These are phyloP conservation scores for Lochmaea capreae DNA, from an alignment of 2,888 invertebrate genomes.

Conservation along the genomic window DNA sequence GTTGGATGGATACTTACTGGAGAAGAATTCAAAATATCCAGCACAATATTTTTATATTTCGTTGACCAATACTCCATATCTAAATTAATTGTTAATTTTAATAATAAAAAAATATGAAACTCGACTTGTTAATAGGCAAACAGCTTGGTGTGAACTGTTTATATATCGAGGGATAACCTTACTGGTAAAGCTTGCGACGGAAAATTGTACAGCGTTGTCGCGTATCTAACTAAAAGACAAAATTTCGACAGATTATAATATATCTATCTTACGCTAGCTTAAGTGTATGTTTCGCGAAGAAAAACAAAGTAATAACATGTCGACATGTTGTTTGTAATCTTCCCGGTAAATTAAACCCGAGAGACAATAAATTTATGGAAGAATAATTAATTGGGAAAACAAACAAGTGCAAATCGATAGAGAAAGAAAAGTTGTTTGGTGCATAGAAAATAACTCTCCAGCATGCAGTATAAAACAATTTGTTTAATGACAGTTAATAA, in stretches of 20 bases:
- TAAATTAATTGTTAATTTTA: background rate
- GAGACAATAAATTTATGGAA: constrained; percentile 11
- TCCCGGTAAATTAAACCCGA: background rate
- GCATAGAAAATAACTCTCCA: background rate
- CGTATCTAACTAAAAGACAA: background rate
- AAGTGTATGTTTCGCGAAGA: background rate
- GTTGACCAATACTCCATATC: constrained; percentile 12
- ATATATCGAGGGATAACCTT: background rate
- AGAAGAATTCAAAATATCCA: background rate
- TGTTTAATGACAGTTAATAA: no score
- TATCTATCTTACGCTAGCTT: background rate
- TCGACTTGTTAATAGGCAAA: background rate
- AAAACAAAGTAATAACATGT: background rate
- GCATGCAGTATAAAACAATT: background rate
- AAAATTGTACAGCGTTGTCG: background rate
- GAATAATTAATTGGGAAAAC: constrained; percentile 35
- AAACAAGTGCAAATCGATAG: constrained; percentile 36
- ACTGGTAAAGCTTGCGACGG: background rate
- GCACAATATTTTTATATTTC: constrained; percentile 7
- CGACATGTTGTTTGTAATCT: constrained; percentile 6
- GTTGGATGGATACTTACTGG: background rate
- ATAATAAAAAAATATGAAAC: background rate
- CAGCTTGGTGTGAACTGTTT: background rate
- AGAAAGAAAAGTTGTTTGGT: background rate
- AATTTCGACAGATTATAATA: background rate